Base-by-base conservation (phyloP, 1,140 invertebrate species). In the Cydia splendana region DNA sequence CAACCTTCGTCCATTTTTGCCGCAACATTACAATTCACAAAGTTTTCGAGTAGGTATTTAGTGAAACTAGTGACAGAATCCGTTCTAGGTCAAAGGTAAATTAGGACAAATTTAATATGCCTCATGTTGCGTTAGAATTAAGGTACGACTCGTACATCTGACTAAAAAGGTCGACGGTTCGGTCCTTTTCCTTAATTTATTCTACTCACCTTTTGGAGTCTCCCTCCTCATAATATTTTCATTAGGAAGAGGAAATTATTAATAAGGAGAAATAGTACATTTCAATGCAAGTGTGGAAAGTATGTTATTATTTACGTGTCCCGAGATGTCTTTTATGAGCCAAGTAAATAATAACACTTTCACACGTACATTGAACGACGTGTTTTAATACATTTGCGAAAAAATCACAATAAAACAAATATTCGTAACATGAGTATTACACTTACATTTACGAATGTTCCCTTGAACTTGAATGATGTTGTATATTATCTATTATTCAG, bases 161-260 rank as follows among this genome's bases (percentile, higher is more conserved):
- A 10, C 20, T 62, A 24, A 62, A 24, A 62, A 24, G 20, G 57
- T 9, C 20, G 57, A 62, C 57, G 20, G 20, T 9, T 62, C n/a
- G 18, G 57, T 10, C 20, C 10, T 62, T 62, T 62, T 62, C 57
- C 18, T 62, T 62, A 62, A 62, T 62, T 62, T 62, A 62, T 62
- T 62, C 20, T 24, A 62, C 57, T 62, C 57, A 62, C 57, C 57
- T 62, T 62, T 62, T 62, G n/a, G 20, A 24, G 57, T 62, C 4
- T 62, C 57, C 20, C 57, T 62, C 57, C 9, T 24, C 15, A 62
- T 62, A 62, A 24, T 62, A 62, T 24, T 62, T 62, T 62, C 57
- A 62, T 62, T 62, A 62, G 18, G 57, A 62, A 62, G 20, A 62
- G 57, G 57, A 24, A 62, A 62, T 62, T 62, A 62, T 24, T 62